phyloP scores from a whole-genome alignment of 2,888 invertebrate species.

The Meandrusa payeni region DNA sequence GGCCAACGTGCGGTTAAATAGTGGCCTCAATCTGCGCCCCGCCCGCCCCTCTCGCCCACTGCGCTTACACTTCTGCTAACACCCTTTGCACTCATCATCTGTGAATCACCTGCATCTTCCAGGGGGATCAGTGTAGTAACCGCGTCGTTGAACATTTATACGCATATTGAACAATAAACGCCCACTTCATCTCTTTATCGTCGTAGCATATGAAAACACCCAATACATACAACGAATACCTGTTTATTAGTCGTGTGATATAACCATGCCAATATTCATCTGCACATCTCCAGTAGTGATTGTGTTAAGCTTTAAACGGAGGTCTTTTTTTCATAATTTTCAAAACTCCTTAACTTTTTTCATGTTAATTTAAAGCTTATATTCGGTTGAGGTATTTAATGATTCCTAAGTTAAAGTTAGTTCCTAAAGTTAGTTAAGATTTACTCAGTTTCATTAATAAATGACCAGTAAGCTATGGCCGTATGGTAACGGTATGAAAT shows the following conservation, averaged over 20 bases:
- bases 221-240: background rate
- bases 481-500: too few relatives aligned
- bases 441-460: too few relatives aligned
- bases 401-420: too few relatives aligned
- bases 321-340: too few relatives aligned
- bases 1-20: slow-evolving; percentile 78
- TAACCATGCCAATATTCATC: background rate
- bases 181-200: background rate
- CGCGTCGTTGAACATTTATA: slow-evolving; percentile 9
- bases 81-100: slow-evolving; percentile 73
- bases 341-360: too few relatives aligned
- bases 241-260: slow-evolving; percentile 1
- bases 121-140: slow-evolving; percentile 25
- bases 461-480: too few relatives aligned
- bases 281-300: too few relatives aligned
- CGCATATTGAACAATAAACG: slow-evolving; percentile 8
- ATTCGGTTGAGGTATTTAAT: too few relatives aligned
- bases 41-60: slow-evolving; percentile 78
- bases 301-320: too few relatives aligned
- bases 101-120: slow-evolving; percentile 55
- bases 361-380: too few relatives aligned
- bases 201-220: background rate
- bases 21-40: slow-evolving; percentile 79
- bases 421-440: too few relatives aligned
- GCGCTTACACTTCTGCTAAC: slow-evolving; percentile 69